Evolutionary conservation across 1,140 invertebrate species (phyloP).

Genomic region (Drosophila kikkawai): DNA sequence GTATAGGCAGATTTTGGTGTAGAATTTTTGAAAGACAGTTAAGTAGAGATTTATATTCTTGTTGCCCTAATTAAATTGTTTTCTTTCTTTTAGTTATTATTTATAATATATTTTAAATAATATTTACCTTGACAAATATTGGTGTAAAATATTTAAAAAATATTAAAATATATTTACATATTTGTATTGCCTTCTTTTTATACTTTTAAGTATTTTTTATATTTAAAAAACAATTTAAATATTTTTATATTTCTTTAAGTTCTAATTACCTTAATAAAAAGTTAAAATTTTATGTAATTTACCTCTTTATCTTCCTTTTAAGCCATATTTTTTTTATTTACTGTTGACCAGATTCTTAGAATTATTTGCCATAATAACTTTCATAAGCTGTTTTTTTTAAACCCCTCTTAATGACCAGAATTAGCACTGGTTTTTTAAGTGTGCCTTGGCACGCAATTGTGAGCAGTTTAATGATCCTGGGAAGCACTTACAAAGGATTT

Average conservation of each 20-base stretch:
- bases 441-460: slow-evolving; percentile 51
- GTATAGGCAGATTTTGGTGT: too few relatives aligned
- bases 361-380: not conserved
- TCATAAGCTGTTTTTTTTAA: not conserved
- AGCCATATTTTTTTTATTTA: not conserved
- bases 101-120: too few relatives aligned
- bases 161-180: not conserved
- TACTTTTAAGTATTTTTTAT: too few relatives aligned
- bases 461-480: slow-evolving; percentile 58
- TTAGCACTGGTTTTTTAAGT: slow-evolving; percentile 14
- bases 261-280: not conserved
- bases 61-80: too few relatives aligned
- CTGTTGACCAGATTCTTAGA: too few relatives aligned
- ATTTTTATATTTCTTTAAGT: too few relatives aligned
- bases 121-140: too few relatives aligned
- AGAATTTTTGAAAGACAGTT: not conserved
- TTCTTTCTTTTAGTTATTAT: not conserved
- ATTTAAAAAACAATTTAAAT: too few relatives aligned
- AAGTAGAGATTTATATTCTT: not conserved
- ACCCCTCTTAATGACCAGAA: not conserved
- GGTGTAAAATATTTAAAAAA: too few relatives aligned
- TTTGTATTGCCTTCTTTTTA: not conserved
- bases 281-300: not conserved
- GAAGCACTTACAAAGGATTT: slow-evolving; percentile 47
- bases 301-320: not conserved